These are phyloP conservation scores for Metaphire vulgaris DNA, from an alignment of 1,140 invertebrate species.

Conservation along the genomic window DNA sequence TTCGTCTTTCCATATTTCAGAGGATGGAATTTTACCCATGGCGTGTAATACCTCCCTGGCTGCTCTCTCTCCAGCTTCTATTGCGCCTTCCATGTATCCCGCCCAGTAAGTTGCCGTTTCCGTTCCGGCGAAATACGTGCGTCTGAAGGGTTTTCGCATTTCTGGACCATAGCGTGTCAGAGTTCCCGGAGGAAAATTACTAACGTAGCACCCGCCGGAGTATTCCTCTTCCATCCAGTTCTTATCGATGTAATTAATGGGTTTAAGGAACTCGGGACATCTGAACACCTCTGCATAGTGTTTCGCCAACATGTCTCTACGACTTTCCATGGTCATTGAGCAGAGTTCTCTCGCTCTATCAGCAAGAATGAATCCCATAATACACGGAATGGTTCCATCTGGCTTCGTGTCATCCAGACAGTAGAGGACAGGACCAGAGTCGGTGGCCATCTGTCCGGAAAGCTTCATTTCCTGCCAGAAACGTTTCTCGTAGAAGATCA, in stretches of 20 bases:
- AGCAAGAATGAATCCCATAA: conserved; percentile 44
- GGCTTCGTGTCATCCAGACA: conserved; percentile 47
- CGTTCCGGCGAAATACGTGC: conserved; percentile 56
- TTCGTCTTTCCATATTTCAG: conserved; percentile 38
- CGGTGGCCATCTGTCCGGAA: conserved; percentile 20
- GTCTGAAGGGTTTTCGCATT: conserved; percentile 35
- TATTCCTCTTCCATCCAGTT: conserved; percentile 53
- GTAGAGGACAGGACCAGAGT: conserved; percentile 31
- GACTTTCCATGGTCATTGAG: background rate
- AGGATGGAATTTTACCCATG: conserved; percentile 30
- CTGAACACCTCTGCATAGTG: conserved; percentile 14
- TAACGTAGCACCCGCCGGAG: conserved; percentile 45
- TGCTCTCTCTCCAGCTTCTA: conserved; percentile 55
- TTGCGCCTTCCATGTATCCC: conserved; percentile 58
- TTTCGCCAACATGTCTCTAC: background rate
- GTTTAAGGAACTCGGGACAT: conserved; percentile 34
- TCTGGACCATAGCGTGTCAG: conserved; percentile 40
- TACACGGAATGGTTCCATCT: conserved; percentile 45
- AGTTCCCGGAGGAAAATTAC: conserved; percentile 43
- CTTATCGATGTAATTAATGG: conserved; percentile 48
- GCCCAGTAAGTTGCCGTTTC: conserved; percentile 57
- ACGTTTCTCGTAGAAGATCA: conserved; percentile 46
- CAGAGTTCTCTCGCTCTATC: background rate
- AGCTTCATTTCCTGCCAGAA: conserved; percentile 45
- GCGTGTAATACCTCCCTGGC: conserved; percentile 51